Evolutionary conservation across 2,797 vertebrate species (phyloP).

Genomic region (Rhincodon typus): DNA sequence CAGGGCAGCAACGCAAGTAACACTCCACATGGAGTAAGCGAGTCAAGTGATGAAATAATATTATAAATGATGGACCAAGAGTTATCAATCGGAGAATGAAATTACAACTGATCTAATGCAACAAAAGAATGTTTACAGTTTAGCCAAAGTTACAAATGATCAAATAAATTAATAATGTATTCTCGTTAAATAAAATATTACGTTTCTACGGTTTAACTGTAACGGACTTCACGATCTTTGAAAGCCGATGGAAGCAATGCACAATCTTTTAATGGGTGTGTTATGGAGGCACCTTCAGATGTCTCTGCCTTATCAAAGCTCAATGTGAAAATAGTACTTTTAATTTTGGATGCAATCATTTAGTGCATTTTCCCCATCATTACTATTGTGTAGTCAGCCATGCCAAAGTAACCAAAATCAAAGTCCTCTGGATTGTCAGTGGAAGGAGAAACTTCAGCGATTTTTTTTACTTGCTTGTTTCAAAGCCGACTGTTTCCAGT

Average conservation of each 20-base stretch:
- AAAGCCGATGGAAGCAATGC: background rate
- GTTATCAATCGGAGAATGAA: background rate
- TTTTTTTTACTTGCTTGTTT: background rate
- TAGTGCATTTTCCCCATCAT: background rate
- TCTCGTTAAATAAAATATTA: background rate
- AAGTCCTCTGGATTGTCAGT: background rate
- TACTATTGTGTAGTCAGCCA: background rate
- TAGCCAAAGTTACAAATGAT: background rate
- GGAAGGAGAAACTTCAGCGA: background rate
- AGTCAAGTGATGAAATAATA: background rate
- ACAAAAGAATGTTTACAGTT: background rate
- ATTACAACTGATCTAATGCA: background rate
- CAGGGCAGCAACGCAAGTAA: background rate
- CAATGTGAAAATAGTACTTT: constrained; percentile 11
- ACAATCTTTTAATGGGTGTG: background rate
- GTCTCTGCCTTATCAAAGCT: background rate
- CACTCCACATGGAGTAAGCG: background rate
- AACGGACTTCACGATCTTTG: background rate
- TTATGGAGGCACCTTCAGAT: background rate
- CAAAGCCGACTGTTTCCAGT: constrained; percentile 6
- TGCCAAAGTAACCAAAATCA: background rate
- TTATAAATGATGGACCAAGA: background rate
- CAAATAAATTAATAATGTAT: background rate
- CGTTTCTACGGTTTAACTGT: background rate
- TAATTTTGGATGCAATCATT: background rate